phyloP scores from a whole-genome alignment of 2,113 vertebrate genomes.

The Struthio camelus region DNA sequence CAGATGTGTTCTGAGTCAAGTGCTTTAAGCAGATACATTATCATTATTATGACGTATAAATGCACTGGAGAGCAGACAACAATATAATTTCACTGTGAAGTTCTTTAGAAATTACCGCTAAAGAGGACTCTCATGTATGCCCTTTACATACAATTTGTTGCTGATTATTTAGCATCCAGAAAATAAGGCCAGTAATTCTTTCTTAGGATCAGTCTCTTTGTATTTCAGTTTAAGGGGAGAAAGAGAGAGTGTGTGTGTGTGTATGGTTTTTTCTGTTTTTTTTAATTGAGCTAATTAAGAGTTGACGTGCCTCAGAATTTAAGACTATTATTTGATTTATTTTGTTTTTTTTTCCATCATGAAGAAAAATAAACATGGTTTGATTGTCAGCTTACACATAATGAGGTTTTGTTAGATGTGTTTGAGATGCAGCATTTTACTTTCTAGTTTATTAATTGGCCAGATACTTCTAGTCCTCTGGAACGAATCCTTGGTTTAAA shows the following conservation, averaged over 20 bases:
- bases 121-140: slow-evolving; percentile 25
- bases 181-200: slow-evolving; percentile 40
- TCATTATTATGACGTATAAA: slow-evolving; percentile 59
- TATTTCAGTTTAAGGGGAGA: background rate
- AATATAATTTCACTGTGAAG: slow-evolving; percentile 56
- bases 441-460: slow-evolving; percentile 51
- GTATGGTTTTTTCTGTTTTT: background rate
- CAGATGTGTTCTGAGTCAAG: slow-evolving; percentile 62
- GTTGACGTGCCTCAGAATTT: background rate
- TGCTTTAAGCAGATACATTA: slow-evolving; percentile 70
- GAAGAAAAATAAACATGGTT: slow-evolving; percentile 1
- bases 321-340: background rate
- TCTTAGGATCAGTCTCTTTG: background rate
- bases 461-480: background rate
- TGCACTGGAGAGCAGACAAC: slow-evolving; percentile 65
- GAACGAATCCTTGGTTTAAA: slow-evolving; percentile 9
- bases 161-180: slow-evolving; percentile 22
- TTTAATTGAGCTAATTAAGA: background rate
- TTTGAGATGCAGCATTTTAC: slow-evolving; percentile 27
- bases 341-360: background rate
- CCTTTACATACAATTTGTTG: slow-evolving; percentile 34
- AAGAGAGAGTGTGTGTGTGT: background rate
- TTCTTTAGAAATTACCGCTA: slow-evolving; percentile 57
- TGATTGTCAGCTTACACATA: slow-evolving; percentile 16
- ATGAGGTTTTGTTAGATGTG: slow-evolving; percentile 27